Conservation (phyloP, 2,888 invertebrate species). For the Zaprionus lineosus region DNA sequence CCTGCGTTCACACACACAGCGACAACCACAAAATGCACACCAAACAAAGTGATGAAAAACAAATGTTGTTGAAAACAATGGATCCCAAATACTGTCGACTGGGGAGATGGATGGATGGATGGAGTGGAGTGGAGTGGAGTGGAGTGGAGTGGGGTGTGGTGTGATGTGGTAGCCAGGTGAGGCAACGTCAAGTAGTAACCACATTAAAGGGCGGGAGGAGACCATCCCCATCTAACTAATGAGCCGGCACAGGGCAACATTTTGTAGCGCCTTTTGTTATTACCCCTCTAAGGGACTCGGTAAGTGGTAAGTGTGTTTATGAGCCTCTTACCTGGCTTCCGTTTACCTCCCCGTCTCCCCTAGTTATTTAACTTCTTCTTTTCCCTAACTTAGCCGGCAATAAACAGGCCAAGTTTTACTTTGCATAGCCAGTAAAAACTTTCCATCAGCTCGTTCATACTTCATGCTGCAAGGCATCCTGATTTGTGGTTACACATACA, state of each 20-base stretch:
- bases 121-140: neutral
- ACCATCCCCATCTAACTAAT: slow-evolving; percentile 6
- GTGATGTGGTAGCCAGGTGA: slow-evolving; percentile 31
- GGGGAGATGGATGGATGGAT: neutral
- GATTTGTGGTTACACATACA: slow-evolving; percentile 4
- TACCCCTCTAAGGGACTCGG: slow-evolving; percentile 19
- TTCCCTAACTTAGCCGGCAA: slow-evolving; percentile 10
- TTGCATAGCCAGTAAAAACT: neutral
- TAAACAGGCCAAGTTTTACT: slow-evolving; percentile 51
- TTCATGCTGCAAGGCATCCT: neutral
- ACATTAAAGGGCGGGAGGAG: slow-evolving; percentile 54
- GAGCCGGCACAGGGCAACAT: slow-evolving; percentile 39
- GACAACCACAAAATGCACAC: slow-evolving; percentile 51
- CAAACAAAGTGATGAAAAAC: slow-evolving; percentile 75
- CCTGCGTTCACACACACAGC: neutral
- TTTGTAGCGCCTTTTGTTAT: slow-evolving; percentile 43
- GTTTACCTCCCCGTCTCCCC: neutral
- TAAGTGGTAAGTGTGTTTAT: slow-evolving; percentile 64
- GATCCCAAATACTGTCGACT: slow-evolving; percentile 64
- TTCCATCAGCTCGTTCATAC: slow-evolving; percentile 16
- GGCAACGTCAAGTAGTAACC: slow-evolving; percentile 65
- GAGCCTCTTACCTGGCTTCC: slow-evolving; percentile 23
- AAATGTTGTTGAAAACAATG: slow-evolving; percentile 72
- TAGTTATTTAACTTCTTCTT: too few species aligned
- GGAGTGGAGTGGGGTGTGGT: too few species aligned